Percentiles rank a stretch among this genome's conserved stretches.
These are phyloP conservation scores for Tupiocoris notatus DNA, from an alignment of 2,888 invertebrate species.

Conservation along the genomic window DNA sequence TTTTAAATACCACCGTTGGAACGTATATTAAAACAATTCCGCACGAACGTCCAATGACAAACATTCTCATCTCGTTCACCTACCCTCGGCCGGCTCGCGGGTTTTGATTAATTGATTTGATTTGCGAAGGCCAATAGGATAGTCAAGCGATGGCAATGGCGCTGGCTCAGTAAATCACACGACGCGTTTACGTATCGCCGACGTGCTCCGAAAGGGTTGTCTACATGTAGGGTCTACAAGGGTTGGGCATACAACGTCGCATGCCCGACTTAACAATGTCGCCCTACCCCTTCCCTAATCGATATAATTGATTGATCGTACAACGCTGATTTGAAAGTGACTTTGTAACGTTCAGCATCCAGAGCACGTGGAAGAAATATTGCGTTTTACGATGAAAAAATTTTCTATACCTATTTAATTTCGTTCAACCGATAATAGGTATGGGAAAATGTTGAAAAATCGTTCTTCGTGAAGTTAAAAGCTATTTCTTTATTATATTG, in stretches of 20 bases:
- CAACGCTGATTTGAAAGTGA: background rate
- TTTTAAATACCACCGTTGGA: no score
- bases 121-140: slow-evolving; percentile 13
- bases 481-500: no score
- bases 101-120: slow-evolving; percentile 28
- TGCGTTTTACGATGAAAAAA: no score
- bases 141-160: slow-evolving; percentile 16
- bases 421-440: no score
- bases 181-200: slow-evolving; percentile 21
- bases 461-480: no score
- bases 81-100: background rate
- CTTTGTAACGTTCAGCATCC: background rate
- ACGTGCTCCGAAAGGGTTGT: background rate
- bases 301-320: background rate
- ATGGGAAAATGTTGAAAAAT: no score
- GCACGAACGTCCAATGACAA: no score
- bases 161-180: slow-evolving; percentile 20
- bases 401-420: no score
- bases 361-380: no score
- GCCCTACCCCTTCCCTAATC: background rate
- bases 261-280: background rate
- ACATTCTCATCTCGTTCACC: no score
- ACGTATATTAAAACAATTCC: no score
- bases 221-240: background rate
- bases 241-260: background rate